Base-by-base conservation (phyloP, 2,888 invertebrate genomes). In the Neelides folsomi region DNA sequence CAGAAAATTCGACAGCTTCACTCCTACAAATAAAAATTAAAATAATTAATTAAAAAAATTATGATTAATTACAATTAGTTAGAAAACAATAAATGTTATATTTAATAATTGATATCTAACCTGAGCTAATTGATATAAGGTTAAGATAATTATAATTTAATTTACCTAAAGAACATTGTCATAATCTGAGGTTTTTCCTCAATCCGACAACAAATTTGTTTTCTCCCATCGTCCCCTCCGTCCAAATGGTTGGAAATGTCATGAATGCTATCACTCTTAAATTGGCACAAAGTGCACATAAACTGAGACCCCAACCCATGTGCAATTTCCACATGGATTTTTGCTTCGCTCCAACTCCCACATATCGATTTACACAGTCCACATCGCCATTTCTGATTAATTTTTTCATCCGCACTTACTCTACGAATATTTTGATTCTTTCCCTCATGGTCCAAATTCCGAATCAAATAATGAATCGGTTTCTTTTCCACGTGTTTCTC, bases 221-320 rank as follows among this genome's bases (percentile, higher is more conserved):
- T 16, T 20, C 15, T 8, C 15, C 19, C 44, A 7, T 20, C 20
- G 19, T 34, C 34, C 6, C 27, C n/a, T 18, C 27, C 42, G 27
- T 34, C 45, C 9, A 38, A 9, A 41, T 55, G 55, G 37, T 44
- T 43, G 2, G 52, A 45, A 35, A 56, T 59, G n/a, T 52, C 52
- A 2, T 40, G 47, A 0, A 62, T 60, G 37, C 54, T 57, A 39
- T 64, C 60, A 1, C 58, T 45, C 1, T 41, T 15, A 46, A 77
- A 83, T 0, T 73, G 67, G 61, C 87, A 88, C 55, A 80, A 72
- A 0, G 75, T 75, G 65, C 87, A 87, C 63, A 80, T 81, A 68
- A 75, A 86, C 59, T 83, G 83, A 65, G 76, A 74, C 54, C 78
- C 79, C 1, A 81, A 75, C 34, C 76, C 73, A 66, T 88, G 87